Evolutionary conservation across 1,140 invertebrate species (phyloP).

Genomic region (Stenopsyche tienmushanensis): DNA sequence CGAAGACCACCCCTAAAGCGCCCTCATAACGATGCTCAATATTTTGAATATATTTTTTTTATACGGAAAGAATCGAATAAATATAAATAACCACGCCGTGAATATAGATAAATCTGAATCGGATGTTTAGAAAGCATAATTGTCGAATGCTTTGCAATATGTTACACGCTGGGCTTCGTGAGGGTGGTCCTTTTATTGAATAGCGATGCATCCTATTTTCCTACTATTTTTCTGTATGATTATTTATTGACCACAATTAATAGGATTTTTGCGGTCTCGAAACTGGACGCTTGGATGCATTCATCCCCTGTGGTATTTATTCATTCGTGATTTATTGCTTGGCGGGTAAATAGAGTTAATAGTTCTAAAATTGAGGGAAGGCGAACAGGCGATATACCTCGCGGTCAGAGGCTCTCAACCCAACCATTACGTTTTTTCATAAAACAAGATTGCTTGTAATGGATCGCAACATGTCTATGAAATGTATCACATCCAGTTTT

Average conservation of each 20-base stretch:
- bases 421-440: not conserved
- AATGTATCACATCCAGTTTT: no score
- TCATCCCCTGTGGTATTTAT: not conserved
- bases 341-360: constrained; percentile 30
- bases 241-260: constrained; percentile 34
- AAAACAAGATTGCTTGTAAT: not conserved
- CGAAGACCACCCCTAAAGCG: constrained; percentile 18
- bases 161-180: no score
- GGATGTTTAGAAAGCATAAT: not conserved
- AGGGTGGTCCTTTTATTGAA: no score
- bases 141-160: not conserved
- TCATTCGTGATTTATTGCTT: constrained; percentile 23
- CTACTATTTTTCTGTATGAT: no score
- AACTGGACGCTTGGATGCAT: not conserved
- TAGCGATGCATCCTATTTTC: no score
- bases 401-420: not conserved
- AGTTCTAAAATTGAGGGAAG: not conserved
- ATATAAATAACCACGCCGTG: not conserved
- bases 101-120: not conserved
- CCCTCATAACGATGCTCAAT: not conserved
- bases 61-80: not conserved
- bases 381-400: not conserved
- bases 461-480: not conserved
- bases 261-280: constrained; percentile 20
- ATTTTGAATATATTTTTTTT: no score